Conservation (phyloP, 2,113 vertebrate species). For the Thryonomys swinderianus region DNA sequence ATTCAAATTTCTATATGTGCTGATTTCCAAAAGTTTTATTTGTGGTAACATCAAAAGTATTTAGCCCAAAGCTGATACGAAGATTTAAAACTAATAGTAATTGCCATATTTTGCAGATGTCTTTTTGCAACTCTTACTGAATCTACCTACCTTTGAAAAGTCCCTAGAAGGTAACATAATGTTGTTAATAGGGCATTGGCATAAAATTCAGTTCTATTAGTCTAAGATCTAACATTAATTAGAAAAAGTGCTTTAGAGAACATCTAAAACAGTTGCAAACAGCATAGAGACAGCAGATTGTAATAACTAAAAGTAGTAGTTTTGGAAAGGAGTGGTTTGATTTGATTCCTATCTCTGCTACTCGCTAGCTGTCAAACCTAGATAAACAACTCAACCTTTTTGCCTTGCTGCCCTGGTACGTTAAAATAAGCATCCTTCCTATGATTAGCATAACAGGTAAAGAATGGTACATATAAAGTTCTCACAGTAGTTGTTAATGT, state of each 20-base stretch:
- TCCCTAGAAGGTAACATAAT: not conserved
- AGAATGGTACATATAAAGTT: not conserved
- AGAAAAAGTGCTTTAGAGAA: not conserved
- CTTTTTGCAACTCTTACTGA: not conserved
- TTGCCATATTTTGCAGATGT: not conserved
- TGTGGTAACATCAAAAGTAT: slow-evolving; percentile 67
- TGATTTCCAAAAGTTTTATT: slow-evolving; percentile 68
- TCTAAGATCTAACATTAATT: not conserved
- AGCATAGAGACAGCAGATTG: not conserved
- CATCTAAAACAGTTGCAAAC: not conserved
- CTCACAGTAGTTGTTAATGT: not conserved
- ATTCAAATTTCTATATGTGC: slow-evolving; percentile 80
- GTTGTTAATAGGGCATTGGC: not conserved
- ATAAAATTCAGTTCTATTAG: not conserved
- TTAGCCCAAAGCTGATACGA: slow-evolving; percentile 63
- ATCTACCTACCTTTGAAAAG: not conserved
- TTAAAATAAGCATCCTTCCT: not conserved
- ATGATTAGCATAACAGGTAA: not conserved
- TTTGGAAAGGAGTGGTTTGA: not conserved
- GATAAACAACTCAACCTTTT: not conserved
- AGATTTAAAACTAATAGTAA: slow-evolving; percentile 53
- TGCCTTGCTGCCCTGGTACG: not conserved
- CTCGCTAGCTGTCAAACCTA: not conserved
- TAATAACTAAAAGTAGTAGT: not conserved
- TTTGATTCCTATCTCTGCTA: not conserved